Evolutionary conservation across 1,140 invertebrate species (phyloP), one percentile per base, ranked within the genome.

Genomic region (Uloborus diversus): DNA sequence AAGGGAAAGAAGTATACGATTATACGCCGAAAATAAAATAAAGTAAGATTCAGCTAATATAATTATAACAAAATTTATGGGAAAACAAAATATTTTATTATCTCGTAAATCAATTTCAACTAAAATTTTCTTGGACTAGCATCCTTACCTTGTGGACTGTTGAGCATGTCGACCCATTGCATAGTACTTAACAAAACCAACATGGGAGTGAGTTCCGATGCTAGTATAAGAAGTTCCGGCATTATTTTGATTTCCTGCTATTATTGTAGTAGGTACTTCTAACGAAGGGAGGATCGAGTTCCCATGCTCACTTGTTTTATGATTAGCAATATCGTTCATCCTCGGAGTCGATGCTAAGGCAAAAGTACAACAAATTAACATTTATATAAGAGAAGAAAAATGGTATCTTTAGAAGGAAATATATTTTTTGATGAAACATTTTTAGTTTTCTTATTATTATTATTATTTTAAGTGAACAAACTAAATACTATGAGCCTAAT

Each of bases 71-170:
- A n/a, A n/a, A n/a, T n/a, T n/a, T n/a, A n/a, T n/a, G n/a, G n/a
- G n/a, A n/a, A n/a, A n/a, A n/a, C n/a, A n/a, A n/a, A n/a, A n/a
- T n/a, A n/a, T n/a, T n/a, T n/a, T n/a, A 17, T 7, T 42, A 42
- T 9, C 37, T 42, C 7, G n/a, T n/a, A n/a, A n/a, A n/a, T n/a
- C n/a, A n/a, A 42, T 42, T 9, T 42, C 17, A 42, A 42, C 7
- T n/a, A 42, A 42, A 42, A 7, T 20, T 53, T 53, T 3, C 23
- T n/a, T 59, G 20, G 9, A 59, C 30, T 28, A 42, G n/a, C 9
- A 59, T 14, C 11, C 23, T 62, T 30, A 62, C 59, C 59, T 62
- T n/a, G 59, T 62, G n/a, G 33, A 62, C n/a, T 62, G 33, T n/a
- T 13, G 25, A 59, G 27, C n/a, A 1, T 28, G 13, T 27, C 32